Evolutionary conservation across 2,797 vertebrate genomes (phyloP).

Genomic region (Acanthornis magna): DNA sequence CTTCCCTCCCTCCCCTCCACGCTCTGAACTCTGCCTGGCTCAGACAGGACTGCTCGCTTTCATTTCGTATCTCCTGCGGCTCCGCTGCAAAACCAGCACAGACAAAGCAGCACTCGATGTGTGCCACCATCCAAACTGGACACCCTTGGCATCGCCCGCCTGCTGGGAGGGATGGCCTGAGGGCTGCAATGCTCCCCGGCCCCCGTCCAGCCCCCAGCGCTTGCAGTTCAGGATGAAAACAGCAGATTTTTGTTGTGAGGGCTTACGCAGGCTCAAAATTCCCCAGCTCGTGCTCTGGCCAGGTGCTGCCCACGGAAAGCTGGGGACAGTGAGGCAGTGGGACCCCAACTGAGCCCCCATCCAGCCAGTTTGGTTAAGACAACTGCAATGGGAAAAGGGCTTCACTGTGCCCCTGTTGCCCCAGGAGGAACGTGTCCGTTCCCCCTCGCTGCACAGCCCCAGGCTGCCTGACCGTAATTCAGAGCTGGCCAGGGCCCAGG

Average conservation of each 20-base stretch:
- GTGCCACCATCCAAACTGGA: neutral
- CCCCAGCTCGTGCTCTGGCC: neutral
- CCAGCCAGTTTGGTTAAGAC: neutral
- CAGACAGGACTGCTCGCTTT: neutral
- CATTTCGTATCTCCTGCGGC: rapidly evolving
- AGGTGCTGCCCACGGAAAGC: neutral
- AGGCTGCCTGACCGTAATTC: rapidly evolving
- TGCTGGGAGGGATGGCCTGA: rapidly evolving
- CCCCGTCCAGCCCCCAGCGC: rapidly evolving
- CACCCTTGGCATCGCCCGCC: rapidly evolving
- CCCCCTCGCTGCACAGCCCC: neutral
- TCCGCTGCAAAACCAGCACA: neutral
- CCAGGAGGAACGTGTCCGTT: neutral
- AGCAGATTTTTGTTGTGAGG: too few relatives aligned
- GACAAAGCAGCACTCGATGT: rapidly evolving
- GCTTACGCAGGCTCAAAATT: rapidly evolving
- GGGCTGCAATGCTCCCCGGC: rapidly evolving
- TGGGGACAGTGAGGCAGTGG: neutral
- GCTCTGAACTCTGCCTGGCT: neutral
- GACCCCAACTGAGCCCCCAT: neutral
- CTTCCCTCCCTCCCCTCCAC: neutral
- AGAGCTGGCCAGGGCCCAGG: neutral
- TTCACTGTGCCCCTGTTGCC: neutral
- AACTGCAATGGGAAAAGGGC: rapidly evolving
- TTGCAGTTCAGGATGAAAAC: neutral